phyloP scores from a whole-genome alignment of 2,797 vertebrate species.

The Sitta carolinensis region DNA sequence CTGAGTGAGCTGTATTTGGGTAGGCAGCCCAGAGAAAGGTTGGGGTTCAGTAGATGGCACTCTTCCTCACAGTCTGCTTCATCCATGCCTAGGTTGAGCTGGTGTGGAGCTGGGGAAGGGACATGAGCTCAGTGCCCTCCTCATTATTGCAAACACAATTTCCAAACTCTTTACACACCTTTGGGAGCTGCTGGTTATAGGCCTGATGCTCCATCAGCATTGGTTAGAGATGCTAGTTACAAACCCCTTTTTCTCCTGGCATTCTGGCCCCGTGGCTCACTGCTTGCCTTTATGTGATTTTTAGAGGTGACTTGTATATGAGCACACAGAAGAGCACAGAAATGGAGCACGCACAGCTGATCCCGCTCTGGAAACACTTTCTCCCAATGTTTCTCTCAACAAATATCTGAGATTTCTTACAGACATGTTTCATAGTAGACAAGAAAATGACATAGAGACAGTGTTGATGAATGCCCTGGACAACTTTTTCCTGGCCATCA shows the following conservation, averaged over 20 bases:
- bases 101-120: not conserved
- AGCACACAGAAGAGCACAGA: not conserved
- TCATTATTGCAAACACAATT: not conserved
- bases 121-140: not conserved
- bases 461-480: not conserved
- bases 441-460: not conserved
- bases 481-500: not conserved
- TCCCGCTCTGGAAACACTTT: not conserved
- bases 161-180: not conserved
- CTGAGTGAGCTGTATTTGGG: not conserved
- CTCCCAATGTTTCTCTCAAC: not conserved
- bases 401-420: not conserved
- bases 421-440: not conserved
- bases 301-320: not conserved
- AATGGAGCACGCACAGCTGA: not conserved
- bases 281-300: not conserved
- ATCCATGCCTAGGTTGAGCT: not conserved
- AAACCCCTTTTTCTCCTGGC: not conserved
- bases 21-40: not conserved
- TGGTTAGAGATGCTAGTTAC: not conserved
- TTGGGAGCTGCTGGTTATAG: not conserved
- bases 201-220: not conserved
- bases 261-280: not conserved
- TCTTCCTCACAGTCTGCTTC: constrained; percentile 23
- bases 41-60: constrained; percentile 54